Base-by-base conservation (phyloP, 2,888 invertebrate genomes). In the Lithophane semibrunnea region DNA sequence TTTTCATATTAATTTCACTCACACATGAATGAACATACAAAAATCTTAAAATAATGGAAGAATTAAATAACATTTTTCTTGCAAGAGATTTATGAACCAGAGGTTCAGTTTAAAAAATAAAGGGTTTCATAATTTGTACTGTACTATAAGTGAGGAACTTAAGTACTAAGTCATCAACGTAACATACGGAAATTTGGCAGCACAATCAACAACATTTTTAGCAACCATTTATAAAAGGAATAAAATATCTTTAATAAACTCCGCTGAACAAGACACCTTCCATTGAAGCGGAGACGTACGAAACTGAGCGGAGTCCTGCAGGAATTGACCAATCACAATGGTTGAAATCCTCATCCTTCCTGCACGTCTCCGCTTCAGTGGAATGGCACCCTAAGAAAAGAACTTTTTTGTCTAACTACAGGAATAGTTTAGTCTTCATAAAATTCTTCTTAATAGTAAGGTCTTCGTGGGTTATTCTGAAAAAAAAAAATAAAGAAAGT, bases 381-480 rank as follows among this genome's bases (percentile, higher is more conserved):
- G 21, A 21, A 52, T 8, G 21, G 21, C 71, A 77, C 42, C 18
- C n/a, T 72, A 24, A 56, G 44, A 76, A 68, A 72, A 73, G 0
- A 81, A 81, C 61, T n/a, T 75, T 68, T 83, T 60, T 18, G n/a
- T 54, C 82, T 82, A 82, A 78, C 83, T 84, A 82, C 54, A 58
- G 63, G 69, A 85, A 85, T 85, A 83, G 69, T 73, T 80, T 42
- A 77, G 66, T 83, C 77, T 82, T 73, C 77, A 52, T 75, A 75
- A 75, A 66, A 79, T 61, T 85, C 74, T 83, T 83, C 82, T 96
- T 95, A 99, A 94, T 99, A 99, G 93, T 99, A 99, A 9, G 98
- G 98, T 94, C 99, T 97, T 84, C 99, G 97, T 42, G 99, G 99
- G 95, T 99, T 99, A 92, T 99, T 99, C 98, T 98, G 97, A 69